Evolutionary conservation across 2,113 vertebrate species (phyloP), one percentile per base, ranked within the genome.

Genomic region (Stercorarius parasiticus): DNA sequence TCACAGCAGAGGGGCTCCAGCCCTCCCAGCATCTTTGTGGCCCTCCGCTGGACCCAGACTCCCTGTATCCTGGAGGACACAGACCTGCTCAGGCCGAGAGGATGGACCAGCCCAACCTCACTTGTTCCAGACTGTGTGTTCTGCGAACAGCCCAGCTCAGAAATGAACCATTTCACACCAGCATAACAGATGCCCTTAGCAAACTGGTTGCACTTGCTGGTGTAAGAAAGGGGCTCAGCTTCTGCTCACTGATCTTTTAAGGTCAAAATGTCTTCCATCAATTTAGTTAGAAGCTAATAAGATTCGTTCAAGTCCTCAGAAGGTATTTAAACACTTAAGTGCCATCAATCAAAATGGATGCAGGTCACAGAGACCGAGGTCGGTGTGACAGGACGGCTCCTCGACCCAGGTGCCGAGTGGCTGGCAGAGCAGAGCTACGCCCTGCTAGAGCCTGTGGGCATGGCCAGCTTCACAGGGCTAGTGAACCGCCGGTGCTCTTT

Each of bases 41-140:
- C 18, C 45, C 45, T 45, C 45, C 45, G 8, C 45, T 45, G 45
- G 45, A 45, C 45, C 45, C 34, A 50, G 42, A 7, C 19, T 19
- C 25, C 49, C 30, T 5, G 5, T 5, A 7, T 6, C 52, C 64
- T 17, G 53, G 5, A 52, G 40, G 70, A n/a, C 62, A 61, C 5
- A 56, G 36, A 58, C 2, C 42, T 10, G 30, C 62, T 34, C 15
- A 13, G 71, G 65, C 23, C 1, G 2, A 45, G 52, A 30, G 56
- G 61, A 73, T 0, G 25, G 77, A 67, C 9, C 72, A 49, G 55
- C 32, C 26, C 58, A 66, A 15, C 2, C 0, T 1, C 25, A 17
- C 5, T 17, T 0, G 0, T 21, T 59, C 42, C 70, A 62, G 29
- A 36, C 32, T 3, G 38, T 0, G 1, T 0, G 12, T 34, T 56